Conservation (phyloP, 2,888 invertebrate species). For the Elegia similella region DNA sequence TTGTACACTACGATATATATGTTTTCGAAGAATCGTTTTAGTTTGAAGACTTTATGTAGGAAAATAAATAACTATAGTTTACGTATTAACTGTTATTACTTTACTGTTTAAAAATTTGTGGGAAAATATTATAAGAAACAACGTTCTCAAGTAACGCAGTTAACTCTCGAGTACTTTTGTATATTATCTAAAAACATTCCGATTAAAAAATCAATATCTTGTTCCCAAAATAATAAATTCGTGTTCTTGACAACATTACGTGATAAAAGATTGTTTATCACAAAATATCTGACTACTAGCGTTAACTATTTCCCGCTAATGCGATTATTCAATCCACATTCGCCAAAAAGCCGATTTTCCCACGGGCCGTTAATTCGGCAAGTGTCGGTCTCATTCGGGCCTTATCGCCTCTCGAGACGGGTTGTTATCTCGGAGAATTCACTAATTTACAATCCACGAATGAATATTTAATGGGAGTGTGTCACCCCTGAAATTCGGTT, state of each 20-base stretch:
- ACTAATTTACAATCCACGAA: constrained; percentile 72
- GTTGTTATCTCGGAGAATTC: constrained; percentile 57
- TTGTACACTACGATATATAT: too few relatives aligned
- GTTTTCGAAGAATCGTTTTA: too few relatives aligned
- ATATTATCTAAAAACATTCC: too few relatives aligned
- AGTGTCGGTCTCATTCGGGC: constrained; percentile 37
- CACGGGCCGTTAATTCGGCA: constrained; percentile 37
- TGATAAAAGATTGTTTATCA: neutral
- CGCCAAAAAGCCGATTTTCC: constrained; percentile 26
- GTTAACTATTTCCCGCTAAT: constrained; percentile 1
- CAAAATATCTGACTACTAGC: neutral
- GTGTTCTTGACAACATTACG: neutral
- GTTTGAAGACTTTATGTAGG: too few relatives aligned
- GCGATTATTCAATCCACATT: constrained; percentile 24
- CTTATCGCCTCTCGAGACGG: constrained; percentile 48
- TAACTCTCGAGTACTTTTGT: too few relatives aligned
- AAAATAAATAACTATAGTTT: too few relatives aligned
- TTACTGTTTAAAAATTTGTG: too few relatives aligned
- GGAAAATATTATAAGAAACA: too few relatives aligned
- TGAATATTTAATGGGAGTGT: constrained; percentile 72
- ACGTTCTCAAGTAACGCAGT: too few relatives aligned
- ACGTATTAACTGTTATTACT: too few relatives aligned
- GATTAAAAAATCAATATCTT: too few relatives aligned
- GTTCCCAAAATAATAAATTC: too few relatives aligned
- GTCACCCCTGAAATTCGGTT: constrained; percentile 66